A percentile compares a stretch with the other conserved stretches of the same genome.
Evolutionary conservation across 2,797 vertebrate genomes (phyloP).

Genomic region (Myotis findleyi): DNA sequence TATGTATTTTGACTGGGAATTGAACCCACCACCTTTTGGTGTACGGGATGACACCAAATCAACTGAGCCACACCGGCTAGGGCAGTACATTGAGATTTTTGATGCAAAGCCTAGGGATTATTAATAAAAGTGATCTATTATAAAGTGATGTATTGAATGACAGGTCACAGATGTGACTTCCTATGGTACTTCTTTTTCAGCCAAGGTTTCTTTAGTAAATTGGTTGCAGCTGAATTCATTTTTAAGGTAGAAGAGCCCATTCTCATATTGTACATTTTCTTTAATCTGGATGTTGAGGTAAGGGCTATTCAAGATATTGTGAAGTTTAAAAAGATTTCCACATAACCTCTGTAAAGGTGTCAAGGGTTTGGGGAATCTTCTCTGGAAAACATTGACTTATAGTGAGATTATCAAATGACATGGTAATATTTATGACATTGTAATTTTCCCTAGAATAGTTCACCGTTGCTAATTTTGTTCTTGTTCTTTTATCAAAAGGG

Average conservation of each 20-base stretch:
- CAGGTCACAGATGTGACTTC: neutral
- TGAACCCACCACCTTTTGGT: neutral
- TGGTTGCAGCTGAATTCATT: neutral
- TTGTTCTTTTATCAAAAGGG: constrained; percentile 43
- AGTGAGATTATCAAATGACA: constrained; percentile 4
- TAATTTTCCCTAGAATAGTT: constrained; percentile 28
- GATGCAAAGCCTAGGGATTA: constrained; percentile 11
- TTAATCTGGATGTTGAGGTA: neutral
- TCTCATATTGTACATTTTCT: constrained; percentile 15
- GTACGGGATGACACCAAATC: neutral
- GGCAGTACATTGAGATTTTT: constrained; percentile 17
- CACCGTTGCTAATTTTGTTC: constrained; percentile 35
- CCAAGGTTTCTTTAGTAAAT: neutral
- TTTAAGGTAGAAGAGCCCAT: constrained; percentile 42
- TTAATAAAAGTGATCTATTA: constrained; percentile 25
- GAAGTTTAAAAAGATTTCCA: constrained; percentile 35
- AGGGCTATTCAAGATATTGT: constrained; percentile 43
- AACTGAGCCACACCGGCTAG: neutral
- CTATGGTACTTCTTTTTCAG: neutral
- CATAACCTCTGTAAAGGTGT: constrained; percentile 10
- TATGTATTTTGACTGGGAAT: neutral
- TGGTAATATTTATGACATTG: neutral
- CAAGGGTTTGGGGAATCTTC: neutral
- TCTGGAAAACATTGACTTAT: constrained; percentile 18
- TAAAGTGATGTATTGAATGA: neutral